Conservation (phyloP, 2,888 invertebrate genomes). For the Willowsia nigromaculata region DNA sequence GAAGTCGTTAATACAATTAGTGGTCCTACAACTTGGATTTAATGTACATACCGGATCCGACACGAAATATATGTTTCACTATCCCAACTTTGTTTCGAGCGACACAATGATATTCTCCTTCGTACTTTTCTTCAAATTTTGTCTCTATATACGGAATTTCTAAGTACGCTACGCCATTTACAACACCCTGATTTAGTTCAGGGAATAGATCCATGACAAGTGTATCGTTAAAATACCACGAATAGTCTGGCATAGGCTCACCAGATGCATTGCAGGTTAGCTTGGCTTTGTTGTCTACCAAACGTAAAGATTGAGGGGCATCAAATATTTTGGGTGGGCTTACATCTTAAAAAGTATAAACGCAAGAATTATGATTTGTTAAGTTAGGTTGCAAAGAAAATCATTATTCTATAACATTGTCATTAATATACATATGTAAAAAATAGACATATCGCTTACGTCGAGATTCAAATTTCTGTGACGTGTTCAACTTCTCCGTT, state of each 20-base stretch:
- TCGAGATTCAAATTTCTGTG: slow-evolving; percentile 40
- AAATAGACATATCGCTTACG: neutral
- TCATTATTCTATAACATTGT: too few species aligned
- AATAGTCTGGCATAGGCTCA: slow-evolving; percentile 51
- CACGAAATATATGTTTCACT: neutral
- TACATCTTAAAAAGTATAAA: neutral
- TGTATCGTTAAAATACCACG: neutral
- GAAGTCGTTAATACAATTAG: neutral
- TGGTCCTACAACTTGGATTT: neutral
- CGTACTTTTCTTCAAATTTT: neutral
- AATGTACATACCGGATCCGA: too few species aligned
- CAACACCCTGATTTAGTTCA: slow-evolving; percentile 3
- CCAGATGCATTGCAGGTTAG: slow-evolving; percentile 41
- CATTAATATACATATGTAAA: neutral
- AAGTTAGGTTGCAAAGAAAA: too few species aligned
- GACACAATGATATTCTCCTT: neutral
- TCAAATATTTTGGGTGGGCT: too few species aligned
- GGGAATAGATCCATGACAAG: neutral
- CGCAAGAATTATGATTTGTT: neutral
- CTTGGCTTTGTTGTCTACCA: neutral
- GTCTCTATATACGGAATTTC: slow-evolving; percentile 36
- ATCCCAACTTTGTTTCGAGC: neutral
- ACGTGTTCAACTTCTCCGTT: neutral
- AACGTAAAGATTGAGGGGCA: too few species aligned
- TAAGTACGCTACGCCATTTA: slow-evolving; percentile 45